Evolutionary conservation across 2,888 invertebrate genomes (phyloP), one percentile per base, ranked within the genome.

Genomic region (Steinernema carpocapsae): DNA sequence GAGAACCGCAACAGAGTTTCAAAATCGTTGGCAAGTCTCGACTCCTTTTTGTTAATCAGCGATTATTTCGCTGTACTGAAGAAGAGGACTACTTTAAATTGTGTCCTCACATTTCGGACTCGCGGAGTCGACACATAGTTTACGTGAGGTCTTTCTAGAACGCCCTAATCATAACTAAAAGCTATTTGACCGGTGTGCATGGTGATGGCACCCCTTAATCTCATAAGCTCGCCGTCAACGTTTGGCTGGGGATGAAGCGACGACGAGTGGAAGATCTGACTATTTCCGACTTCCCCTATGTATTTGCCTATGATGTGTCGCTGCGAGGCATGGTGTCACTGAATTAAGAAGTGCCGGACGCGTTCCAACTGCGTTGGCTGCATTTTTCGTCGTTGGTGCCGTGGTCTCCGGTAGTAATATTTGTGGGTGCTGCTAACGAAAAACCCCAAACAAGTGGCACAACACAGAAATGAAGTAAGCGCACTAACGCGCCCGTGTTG

Each of bases 181-280:
- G 64, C 64, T 29, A 64, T 29, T 64, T 29, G 64, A 26, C 29
- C 17, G 29, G 64, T 64, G 64, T 32, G 64, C 19, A 29, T 64
- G 17, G 17, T 26, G 52, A 12, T n/a, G 64, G 19, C 64, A 64
- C 64, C 29, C 64, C 32, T 64, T 64, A 64, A 64, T 64, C 64
- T 64, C 64, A 64, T 32, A 64, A 64, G 64, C 64, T 32, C 24
- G 64, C 29, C 26, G 64, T 64, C 64, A 14, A 29, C 19, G 32
- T 19, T 64, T 12, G 64, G 64, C 64, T 26, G 64, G 64, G 37
- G 64, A 64, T 64, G 32, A 10, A 29, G 32, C 26, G 32, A 37
- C n/a, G 56, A 56, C 32, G 32, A 37, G 37, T 37, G 37, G 37
- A 10, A 37, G 37, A 37, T 37, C 37, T 37, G 37, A 37, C 37